phyloP scores from a whole-genome alignment of 2,113 vertebrate genomes.

The Odontophorus gujanensis region DNA sequence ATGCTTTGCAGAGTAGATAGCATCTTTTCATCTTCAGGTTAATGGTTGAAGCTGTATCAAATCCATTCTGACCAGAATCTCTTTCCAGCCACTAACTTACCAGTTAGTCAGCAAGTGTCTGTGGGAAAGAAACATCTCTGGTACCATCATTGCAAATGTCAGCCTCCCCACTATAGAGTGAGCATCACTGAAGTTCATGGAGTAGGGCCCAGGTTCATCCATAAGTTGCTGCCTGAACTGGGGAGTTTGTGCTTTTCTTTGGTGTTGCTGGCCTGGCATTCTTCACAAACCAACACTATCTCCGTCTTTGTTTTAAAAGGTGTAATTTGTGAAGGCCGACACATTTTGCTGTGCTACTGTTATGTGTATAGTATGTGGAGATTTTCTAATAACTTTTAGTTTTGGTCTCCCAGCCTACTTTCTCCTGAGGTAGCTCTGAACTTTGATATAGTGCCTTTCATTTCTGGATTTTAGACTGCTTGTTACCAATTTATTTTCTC shows the following conservation, averaged over 20 bases:
- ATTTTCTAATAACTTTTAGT: neutral
- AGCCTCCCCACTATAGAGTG: neutral
- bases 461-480: neutral
- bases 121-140: neutral
- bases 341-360: neutral
- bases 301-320: neutral
- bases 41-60: neutral
- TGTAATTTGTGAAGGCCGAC: neutral
- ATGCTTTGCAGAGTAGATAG: neutral
- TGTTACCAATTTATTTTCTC: neutral
- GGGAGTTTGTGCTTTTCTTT: neutral
- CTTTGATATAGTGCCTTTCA: neutral
- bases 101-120: neutral
- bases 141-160: neutral
- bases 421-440: neutral
- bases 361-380: neutral
- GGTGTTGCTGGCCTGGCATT: neutral
- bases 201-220: neutral
- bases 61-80: neutral
- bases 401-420: neutral
- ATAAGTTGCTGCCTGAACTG: neutral
- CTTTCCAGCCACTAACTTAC: neutral
- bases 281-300: neutral
- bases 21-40: neutral
- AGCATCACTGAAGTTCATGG: neutral